phyloP scores from a whole-genome alignment of 2,888 invertebrate genomes.

The Drosophila fulvimacula region DNA sequence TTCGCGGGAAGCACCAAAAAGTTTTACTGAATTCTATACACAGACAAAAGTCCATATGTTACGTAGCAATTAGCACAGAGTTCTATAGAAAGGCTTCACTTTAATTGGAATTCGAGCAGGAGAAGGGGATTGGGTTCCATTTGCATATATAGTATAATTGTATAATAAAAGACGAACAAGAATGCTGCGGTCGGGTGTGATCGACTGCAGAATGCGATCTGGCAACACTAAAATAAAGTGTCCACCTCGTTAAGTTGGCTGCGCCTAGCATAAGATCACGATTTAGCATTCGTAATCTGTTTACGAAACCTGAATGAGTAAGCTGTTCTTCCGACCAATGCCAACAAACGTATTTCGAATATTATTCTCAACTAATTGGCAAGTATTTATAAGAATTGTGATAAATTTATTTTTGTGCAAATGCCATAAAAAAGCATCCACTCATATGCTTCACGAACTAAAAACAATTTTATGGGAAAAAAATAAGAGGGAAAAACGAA shows the following conservation, averaged over 20 bases:
- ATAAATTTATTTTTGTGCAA: slow-evolving; percentile 37
- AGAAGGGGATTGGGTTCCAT: neutral
- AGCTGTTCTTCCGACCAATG: neutral
- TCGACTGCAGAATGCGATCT: neutral
- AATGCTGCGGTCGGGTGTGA: too few relatives aligned
- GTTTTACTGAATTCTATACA: slow-evolving; percentile 20
- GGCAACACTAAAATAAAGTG: neutral
- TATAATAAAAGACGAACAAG: neutral
- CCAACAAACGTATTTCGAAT: slow-evolving; percentile 12
- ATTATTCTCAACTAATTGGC: slow-evolving; percentile 32
- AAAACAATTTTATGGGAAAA: slow-evolving; percentile 49
- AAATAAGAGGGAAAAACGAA: slow-evolving; percentile 9
- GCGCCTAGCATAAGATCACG: too few relatives aligned
- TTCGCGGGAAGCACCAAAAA: slow-evolving; percentile 35
- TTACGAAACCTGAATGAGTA: slow-evolving; percentile 14
- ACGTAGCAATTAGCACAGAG: slow-evolving; percentile 4
- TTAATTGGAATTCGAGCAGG: slow-evolving; percentile 1
- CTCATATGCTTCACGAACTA: slow-evolving; percentile 23
- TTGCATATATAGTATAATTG: too few relatives aligned
- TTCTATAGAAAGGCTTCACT: slow-evolving; percentile 2
- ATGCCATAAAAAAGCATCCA: slow-evolving; percentile 28
- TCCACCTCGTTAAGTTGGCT: neutral
- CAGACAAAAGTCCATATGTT: slow-evolving; percentile 3
- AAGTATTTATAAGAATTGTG: slow-evolving; percentile 46
- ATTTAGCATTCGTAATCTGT: neutral